phyloP scores from a whole-genome alignment of 2,113 vertebrate species.

The Zosterops lateralis region DNA sequence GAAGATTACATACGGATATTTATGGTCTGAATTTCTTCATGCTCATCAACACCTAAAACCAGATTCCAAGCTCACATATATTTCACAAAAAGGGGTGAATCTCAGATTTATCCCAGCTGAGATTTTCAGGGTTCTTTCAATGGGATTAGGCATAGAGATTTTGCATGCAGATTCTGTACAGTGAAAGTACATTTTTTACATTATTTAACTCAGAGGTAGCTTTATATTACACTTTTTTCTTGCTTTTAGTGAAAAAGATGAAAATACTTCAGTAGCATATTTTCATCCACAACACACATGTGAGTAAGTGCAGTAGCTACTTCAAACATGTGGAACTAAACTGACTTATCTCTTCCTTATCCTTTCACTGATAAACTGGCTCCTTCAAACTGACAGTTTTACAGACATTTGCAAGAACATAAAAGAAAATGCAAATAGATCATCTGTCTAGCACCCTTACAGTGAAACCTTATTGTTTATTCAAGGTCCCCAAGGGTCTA shows the following conservation, averaged over 20 bases:
- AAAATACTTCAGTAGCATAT: conserved; percentile 46
- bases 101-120: not conserved
- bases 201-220: not conserved
- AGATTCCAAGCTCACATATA: conserved; percentile 23
- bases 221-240: not conserved
- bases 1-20: not conserved
- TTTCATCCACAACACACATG: conserved; percentile 57
- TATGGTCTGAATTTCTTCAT: not conserved
- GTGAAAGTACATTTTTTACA: not conserved
- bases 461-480: conserved; percentile 72
- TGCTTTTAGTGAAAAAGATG: not conserved
- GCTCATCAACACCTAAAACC: not conserved
- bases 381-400: conserved; percentile 79
- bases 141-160: not conserved
- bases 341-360: conserved; percentile 86
- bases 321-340: conserved; percentile 87
- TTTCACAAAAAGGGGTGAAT: conserved; percentile 1
- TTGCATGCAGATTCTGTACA: not conserved
- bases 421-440: conserved; percentile 81
- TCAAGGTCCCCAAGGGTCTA: conserved; percentile 67
- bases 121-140: not conserved
- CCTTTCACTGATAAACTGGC: conserved; percentile 82
- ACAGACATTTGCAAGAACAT: conserved; percentile 80
- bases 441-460: conserved; percentile 72
- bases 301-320: conserved; percentile 78